A percentile compares a stretch with the other conserved stretches of the same genome.
phyloP scores from a whole-genome alignment of 2,888 invertebrate genomes.

The Horisme vitalbata region DNA sequence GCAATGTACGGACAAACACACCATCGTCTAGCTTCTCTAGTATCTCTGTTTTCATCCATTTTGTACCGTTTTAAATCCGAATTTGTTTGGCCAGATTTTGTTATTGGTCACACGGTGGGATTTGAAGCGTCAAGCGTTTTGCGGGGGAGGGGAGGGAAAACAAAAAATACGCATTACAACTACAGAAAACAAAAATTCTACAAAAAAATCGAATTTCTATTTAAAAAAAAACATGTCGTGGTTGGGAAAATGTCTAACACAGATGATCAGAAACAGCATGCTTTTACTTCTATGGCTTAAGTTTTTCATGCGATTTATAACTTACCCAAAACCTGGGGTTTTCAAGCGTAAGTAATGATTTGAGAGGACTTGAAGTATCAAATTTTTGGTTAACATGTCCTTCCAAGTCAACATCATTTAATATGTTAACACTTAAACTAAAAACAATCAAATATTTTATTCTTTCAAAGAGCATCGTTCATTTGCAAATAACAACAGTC shows the following conservation, averaged over 20 bases:
- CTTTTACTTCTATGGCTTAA: slow-evolving; percentile 76
- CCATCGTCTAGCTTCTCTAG: slow-evolving; percentile 80
- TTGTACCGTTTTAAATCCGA: slow-evolving; percentile 13
- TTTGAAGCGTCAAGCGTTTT: slow-evolving; percentile 81
- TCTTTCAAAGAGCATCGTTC: no score
- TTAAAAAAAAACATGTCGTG: slow-evolving; percentile 51
- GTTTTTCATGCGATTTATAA: slow-evolving; percentile 47
- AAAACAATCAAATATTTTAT: slow-evolving; percentile 7
- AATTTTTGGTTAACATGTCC: slow-evolving; percentile 13
- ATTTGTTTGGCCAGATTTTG: slow-evolving; percentile 34
- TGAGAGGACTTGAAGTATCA: slow-evolving; percentile 40
- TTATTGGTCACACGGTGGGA: slow-evolving; percentile 75
- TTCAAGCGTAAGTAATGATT: slow-evolving; percentile 38
- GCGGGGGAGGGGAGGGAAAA: slow-evolving; percentile 72
- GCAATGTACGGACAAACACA: slow-evolving; percentile 80
- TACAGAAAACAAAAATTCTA: slow-evolving; percentile 71
- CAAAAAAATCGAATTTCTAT: slow-evolving; percentile 38
- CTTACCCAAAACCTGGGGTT: slow-evolving; percentile 46
- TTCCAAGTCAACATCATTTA: slow-evolving; percentile 23
- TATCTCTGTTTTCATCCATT: slow-evolving; percentile 58
- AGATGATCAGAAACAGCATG: slow-evolving; percentile 58
- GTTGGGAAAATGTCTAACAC: slow-evolving; percentile 83
- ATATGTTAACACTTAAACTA: not conserved
- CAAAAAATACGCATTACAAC: slow-evolving; percentile 83
- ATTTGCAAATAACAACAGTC: no score